phyloP scores from a whole-genome alignment of 2,797 vertebrate genomes.

The Enteromius viviparus region DNA sequence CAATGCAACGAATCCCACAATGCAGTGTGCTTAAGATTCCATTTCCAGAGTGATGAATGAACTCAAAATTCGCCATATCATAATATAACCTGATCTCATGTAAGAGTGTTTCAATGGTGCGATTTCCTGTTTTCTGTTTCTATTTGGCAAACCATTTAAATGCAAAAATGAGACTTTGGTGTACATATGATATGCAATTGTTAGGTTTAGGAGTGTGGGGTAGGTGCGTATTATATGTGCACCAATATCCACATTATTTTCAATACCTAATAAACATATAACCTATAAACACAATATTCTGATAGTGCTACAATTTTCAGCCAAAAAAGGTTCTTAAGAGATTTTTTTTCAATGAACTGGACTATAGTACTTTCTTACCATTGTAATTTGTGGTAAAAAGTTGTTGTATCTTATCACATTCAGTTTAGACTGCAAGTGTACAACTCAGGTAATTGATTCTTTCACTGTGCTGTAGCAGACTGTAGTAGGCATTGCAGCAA shows the following conservation, averaged over 20 bases:
- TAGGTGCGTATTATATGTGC: background rate
- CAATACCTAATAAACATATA: background rate
- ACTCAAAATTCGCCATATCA: background rate
- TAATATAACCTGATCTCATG: background rate
- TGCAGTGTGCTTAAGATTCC: background rate
- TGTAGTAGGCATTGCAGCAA: background rate
- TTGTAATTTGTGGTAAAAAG: background rate
- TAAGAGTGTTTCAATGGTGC: background rate
- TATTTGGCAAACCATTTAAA: background rate
- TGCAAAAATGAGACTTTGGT: background rate
- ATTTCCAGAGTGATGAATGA: slow-evolving; percentile 8
- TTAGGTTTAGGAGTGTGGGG: background rate
- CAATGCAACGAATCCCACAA: background rate
- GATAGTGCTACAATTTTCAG: background rate
- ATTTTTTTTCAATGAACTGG: background rate
- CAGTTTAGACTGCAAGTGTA: background rate
- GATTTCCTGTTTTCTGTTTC: background rate
- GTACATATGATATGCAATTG: background rate
- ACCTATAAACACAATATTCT: background rate
- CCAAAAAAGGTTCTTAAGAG: background rate
- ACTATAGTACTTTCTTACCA: background rate
- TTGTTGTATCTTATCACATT: background rate
- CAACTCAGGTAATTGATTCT: background rate
- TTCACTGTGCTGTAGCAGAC: background rate
- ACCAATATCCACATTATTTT: background rate